Percentiles rank a stretch among this genome's conserved stretches.
These are phyloP conservation scores for Nerophis lumbriciformis DNA, from an alignment of 2,113 vertebrate genomes.

Conservation along the genomic window DNA sequence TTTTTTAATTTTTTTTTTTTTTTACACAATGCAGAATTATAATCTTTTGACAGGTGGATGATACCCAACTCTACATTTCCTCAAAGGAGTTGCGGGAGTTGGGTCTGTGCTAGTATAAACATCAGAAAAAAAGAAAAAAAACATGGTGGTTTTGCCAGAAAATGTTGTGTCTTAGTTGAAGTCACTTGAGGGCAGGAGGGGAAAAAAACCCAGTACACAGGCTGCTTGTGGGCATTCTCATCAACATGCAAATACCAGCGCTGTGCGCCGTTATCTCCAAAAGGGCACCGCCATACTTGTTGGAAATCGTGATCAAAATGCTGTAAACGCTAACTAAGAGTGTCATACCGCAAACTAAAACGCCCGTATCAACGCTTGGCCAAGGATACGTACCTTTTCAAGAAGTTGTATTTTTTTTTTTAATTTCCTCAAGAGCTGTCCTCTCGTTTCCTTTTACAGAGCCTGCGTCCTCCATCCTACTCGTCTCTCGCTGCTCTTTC, in stretches of 20 bases:
- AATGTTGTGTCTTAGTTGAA: not conserved
- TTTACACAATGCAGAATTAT: no score
- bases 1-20: no score
- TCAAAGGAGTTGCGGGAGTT: no score
- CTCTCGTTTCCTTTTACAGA: not conserved
- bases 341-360: not conserved
- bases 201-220: not conserved
- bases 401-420: not conserved
- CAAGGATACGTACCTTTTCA: no score
- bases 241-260: constrained; percentile 42
- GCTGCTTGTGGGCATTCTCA: constrained; percentile 20
- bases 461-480: not conserved
- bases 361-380: no score
- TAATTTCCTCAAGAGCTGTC: not conserved
- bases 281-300: not conserved
- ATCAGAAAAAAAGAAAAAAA: no score
- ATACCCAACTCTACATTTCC: no score
- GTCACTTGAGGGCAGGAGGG: constrained; percentile 30
- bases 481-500: not conserved
- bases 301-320: constrained; percentile 21
- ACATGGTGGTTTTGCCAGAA: no score
- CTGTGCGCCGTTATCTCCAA: constrained; percentile 24
- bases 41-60: no score
- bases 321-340: constrained; percentile 5
- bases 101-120: no score